These are phyloP conservation scores for Pterocles gutturalis DNA, from an alignment of 2,113 vertebrate genomes.

Conservation along the genomic window DNA sequence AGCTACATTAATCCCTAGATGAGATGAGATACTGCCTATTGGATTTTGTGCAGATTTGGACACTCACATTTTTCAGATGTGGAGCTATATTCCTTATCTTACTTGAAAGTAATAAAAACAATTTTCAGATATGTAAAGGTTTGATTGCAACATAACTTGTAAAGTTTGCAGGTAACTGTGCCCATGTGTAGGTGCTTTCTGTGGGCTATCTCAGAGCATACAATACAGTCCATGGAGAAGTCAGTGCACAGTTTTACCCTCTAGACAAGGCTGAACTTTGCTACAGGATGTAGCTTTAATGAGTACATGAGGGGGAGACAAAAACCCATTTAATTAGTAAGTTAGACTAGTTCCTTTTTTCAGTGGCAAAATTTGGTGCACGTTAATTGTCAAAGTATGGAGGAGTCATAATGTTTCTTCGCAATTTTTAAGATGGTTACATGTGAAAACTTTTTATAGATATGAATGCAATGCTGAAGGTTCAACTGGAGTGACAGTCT, in stretches of 20 bases:
- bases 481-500: not conserved
- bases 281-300: not conserved
- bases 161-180: not conserved
- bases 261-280: not conserved
- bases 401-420: not conserved
- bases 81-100: not conserved
- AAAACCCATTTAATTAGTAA: not conserved
- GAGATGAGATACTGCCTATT: not conserved
- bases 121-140: not conserved
- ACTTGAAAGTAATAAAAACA: not conserved
- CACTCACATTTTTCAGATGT: not conserved
- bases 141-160: too few relatives aligned
- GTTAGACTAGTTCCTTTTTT: not conserved
- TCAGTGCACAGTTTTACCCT: not conserved
- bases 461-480: not conserved
- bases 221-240: not conserved
- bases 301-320: not conserved
- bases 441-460: not conserved
- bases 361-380: not conserved
- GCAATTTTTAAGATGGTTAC: not conserved
- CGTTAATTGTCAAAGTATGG: accelerated
- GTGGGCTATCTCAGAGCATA: not conserved
- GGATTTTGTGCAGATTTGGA: not conserved
- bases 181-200: not conserved
- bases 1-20: not conserved